Evolutionary conservation across 2,888 invertebrate genomes (phyloP).

Genomic region (Eupithecia vulgata): DNA sequence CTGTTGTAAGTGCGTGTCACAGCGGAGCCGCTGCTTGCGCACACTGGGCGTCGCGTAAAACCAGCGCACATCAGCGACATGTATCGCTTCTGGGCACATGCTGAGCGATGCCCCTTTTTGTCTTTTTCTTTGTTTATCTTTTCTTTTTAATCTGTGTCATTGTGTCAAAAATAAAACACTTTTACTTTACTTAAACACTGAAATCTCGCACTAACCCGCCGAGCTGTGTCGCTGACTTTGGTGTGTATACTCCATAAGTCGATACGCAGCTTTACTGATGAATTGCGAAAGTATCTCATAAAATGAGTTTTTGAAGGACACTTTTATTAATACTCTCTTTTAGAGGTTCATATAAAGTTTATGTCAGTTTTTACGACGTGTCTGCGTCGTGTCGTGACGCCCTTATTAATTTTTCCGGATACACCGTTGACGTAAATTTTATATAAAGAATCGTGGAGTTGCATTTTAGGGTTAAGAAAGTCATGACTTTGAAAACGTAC

Average conservation of each 20-base stretch:
- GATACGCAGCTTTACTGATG: constrained; percentile 1
- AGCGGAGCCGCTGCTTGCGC: no score
- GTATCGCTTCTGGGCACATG: no score
- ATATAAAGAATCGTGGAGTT: constrained; percentile 23
- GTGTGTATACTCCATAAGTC: not conserved
- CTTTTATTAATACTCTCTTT: constrained; percentile 65
- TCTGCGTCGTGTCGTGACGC: constrained; percentile 56
- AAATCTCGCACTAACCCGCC: not conserved
- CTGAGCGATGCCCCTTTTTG: no score
- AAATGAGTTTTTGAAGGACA: constrained; percentile 37
- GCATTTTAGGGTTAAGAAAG: not conserved
- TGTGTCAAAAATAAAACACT: no score
- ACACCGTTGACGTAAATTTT: constrained; percentile 32
- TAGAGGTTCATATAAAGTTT: constrained; percentile 68
- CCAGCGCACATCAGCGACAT: no score
- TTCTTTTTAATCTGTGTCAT: no score
- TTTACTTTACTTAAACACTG: not conserved
- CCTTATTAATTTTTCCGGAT: constrained; percentile 63
- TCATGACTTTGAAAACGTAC: not conserved
- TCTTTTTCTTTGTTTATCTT: no score
- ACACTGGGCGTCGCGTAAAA: no score
- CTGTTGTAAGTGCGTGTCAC: no score
- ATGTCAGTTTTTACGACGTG: constrained; percentile 67
- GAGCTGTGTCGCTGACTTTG: not conserved
- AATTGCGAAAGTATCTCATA: constrained; percentile 23